Conservation (phyloP, 2,113 vertebrate species). For the Aplodontia rufa region DNA sequence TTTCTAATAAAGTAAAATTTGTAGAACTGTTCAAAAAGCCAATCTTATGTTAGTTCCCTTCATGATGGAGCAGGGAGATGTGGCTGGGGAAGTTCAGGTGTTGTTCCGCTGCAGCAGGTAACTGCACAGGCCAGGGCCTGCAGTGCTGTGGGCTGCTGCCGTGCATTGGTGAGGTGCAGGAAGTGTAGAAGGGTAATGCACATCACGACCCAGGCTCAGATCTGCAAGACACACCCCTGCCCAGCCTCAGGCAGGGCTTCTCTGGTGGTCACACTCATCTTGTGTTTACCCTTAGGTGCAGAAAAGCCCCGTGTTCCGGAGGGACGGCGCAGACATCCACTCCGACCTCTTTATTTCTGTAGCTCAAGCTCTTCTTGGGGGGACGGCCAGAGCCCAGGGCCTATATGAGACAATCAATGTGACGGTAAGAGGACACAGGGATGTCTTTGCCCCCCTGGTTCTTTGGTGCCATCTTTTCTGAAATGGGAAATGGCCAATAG, state of each 20-base stretch:
- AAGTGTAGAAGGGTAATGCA: background rate
- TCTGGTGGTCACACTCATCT: background rate
- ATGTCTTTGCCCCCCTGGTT: background rate
- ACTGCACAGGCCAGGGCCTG: background rate
- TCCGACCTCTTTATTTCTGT: constrained; percentile 93
- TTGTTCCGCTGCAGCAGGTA: no score
- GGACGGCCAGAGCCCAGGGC: constrained; percentile 92
- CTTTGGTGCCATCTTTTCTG: background rate
- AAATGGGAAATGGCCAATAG: background rate
- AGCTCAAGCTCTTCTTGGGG: constrained; percentile 96
- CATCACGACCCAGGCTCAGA: no score
- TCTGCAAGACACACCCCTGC: background rate
- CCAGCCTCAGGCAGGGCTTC: background rate
- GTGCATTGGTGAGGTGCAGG: no score
- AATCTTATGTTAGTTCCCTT: background rate
- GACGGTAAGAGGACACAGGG: constrained; percentile 83
- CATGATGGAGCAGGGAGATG: background rate
- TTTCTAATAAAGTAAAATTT: background rate
- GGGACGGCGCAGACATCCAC: constrained; percentile 96
- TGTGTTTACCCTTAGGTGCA: constrained; percentile 88
- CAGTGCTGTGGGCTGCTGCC: background rate
- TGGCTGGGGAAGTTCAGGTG: background rate
- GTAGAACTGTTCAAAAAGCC: background rate
- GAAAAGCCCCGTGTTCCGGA: constrained; percentile 93
- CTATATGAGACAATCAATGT: constrained; percentile 94